Conservation (phyloP, 1,140 invertebrate genomes). For the Drosophila murphyi region DNA sequence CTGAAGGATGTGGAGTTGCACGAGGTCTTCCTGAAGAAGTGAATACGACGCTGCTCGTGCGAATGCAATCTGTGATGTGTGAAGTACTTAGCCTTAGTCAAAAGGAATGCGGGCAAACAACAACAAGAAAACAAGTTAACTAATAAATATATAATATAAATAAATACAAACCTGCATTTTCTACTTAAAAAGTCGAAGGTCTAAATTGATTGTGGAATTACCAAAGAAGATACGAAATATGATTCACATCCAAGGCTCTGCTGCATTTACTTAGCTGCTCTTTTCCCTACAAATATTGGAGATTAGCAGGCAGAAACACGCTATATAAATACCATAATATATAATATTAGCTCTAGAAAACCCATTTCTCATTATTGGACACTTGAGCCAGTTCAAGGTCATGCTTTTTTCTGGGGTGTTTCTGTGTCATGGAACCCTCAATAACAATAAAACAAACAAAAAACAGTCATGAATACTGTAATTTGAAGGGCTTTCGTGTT, state of each 20-base stretch:
- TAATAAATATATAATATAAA: constrained; percentile 24
- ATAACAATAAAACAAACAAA: constrained; percentile 21
- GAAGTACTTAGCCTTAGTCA: constrained; percentile 74
- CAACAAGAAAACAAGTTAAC: constrained; percentile 35
- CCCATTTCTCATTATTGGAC: no score
- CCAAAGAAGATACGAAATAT: no score
- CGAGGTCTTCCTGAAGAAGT: constrained; percentile 70
- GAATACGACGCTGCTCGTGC: constrained; percentile 5
- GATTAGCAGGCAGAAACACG: no score
- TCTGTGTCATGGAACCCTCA: not conserved
- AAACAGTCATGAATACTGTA: constrained; percentile 10
- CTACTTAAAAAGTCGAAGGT: not conserved
- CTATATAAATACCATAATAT: no score
- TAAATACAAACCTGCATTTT: not conserved
- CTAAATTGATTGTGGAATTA: not conserved
- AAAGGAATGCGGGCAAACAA: constrained; percentile 54
- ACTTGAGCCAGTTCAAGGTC: no score
- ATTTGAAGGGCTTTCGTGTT: constrained; percentile 30
- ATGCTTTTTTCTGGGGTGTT: no score
- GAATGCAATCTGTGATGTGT: constrained; percentile 76
- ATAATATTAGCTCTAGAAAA: no score
- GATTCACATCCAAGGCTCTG: no score
- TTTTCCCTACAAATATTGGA: no score
- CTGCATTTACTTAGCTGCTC: no score
- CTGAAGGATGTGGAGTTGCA: constrained; percentile 69